Evolutionary conservation across 2,113 vertebrate genomes (phyloP).

Genomic region (Montifringilla adamsi): DNA sequence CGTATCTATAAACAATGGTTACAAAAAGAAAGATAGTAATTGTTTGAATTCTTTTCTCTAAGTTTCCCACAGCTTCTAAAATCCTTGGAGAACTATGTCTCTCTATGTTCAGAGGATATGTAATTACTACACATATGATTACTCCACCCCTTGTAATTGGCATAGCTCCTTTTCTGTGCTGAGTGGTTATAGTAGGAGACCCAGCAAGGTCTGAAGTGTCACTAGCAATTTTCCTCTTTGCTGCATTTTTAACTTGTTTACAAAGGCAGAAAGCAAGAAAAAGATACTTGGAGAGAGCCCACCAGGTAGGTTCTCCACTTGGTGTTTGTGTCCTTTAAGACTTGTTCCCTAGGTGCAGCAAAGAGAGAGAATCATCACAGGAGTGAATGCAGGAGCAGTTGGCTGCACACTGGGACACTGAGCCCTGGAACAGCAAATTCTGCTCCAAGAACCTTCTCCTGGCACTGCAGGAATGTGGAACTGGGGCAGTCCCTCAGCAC

Average conservation of each 20-base stretch:
- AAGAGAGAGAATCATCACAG: neutral
- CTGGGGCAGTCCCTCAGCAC: neutral
- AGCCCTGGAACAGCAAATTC: neutral
- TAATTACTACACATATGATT: neutral
- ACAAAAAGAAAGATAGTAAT: too few species aligned
- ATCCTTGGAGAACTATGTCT: too few species aligned
- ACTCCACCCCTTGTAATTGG: neutral
- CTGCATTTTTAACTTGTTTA: constrained; percentile 14
- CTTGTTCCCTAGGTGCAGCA: neutral
- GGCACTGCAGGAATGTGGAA: neutral
- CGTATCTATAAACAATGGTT: too few species aligned
- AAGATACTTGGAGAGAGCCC: neutral
- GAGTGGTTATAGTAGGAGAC: neutral
- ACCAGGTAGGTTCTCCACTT: neutral
- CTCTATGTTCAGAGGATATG: too few species aligned
- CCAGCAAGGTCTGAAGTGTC: neutral
- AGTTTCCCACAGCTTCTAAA: too few species aligned
- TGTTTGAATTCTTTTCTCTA: too few species aligned
- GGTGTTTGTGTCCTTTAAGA: neutral
- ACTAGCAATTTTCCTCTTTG: neutral
- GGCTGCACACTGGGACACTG: neutral
- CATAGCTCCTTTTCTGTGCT: neutral
- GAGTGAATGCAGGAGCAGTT: neutral
- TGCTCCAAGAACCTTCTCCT: neutral
- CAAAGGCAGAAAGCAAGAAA: neutral